Evolutionary conservation across 2,888 invertebrate species (phyloP).

Genomic region (Epinotia ramella): DNA sequence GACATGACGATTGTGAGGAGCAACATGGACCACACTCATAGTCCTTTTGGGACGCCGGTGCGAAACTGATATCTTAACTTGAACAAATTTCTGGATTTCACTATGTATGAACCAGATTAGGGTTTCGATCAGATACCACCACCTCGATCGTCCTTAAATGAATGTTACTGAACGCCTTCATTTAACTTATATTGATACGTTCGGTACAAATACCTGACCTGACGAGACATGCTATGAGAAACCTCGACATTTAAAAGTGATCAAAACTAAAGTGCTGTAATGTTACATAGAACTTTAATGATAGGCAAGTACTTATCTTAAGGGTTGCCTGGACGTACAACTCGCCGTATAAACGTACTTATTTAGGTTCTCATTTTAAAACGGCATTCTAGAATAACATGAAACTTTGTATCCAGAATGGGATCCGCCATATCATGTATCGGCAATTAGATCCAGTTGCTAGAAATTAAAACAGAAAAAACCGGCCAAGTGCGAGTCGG

Average conservation of each 20-base stretch:
- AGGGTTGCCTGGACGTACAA: no score
- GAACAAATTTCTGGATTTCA: constrained; percentile 25
- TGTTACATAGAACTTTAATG: background rate
- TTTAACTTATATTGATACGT: no score
- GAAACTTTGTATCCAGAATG: no score
- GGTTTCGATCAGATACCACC: background rate
- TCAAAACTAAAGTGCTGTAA: background rate
- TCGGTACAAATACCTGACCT: background rate
- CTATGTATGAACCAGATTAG: constrained; percentile 29
- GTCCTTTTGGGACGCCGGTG: constrained; percentile 59
- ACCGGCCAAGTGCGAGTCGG: no score
- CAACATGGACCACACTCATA: constrained; percentile 77
- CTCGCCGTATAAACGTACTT: no score
- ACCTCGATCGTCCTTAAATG: background rate
- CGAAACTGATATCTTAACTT: constrained; percentile 35
- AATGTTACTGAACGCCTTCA: background rate
- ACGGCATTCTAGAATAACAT: no score
- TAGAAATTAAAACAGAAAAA: no score
- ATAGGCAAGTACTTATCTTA: background rate
- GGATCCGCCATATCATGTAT: no score
- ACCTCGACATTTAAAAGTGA: background rate
- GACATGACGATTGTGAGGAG: constrained; percentile 77
- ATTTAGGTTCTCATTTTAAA: no score
- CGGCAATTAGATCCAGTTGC: no score
- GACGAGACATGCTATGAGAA: background rate